Conservation (phyloP, 2,888 invertebrate species). For the Ommatoiulus sabulosus region DNA sequence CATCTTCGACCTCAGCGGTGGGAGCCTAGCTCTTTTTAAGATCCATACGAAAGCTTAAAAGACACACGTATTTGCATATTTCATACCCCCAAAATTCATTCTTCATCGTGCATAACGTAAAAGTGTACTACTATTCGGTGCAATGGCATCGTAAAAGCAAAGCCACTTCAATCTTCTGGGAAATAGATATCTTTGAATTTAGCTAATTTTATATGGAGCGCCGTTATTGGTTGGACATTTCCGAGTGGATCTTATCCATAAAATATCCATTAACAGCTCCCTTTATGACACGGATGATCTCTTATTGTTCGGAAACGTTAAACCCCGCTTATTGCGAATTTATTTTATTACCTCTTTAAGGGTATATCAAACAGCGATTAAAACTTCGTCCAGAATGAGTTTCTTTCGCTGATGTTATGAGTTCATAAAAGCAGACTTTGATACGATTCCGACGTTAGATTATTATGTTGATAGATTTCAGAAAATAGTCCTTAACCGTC, state of each 20-base stretch:
- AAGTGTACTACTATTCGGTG: neutral
- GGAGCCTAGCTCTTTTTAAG: neutral
- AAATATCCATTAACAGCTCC: neutral
- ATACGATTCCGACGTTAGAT: neutral
- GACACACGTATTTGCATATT: neutral
- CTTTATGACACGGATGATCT: neutral
- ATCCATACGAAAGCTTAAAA: neutral
- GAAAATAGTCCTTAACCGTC: too few relatives aligned
- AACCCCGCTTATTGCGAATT: neutral
- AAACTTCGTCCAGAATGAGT: neutral
- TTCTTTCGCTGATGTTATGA: neutral
- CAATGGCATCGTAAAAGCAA: neutral
- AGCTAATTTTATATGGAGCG: neutral
- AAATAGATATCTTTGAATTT: conserved; percentile 2
- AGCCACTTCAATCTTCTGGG: neutral
- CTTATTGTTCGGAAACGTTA: neutral
- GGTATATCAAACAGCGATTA: neutral
- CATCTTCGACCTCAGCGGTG: conserved; percentile 1
- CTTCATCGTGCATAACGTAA: neutral
- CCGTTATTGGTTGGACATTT: neutral
- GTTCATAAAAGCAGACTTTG: neutral
- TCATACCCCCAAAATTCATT: neutral
- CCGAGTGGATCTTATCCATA: neutral
- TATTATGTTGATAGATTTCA: too few relatives aligned
- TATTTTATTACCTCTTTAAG: neutral